phyloP scores from a whole-genome alignment of 1,140 invertebrate species.

The Tachypleus tridentatus region DNA sequence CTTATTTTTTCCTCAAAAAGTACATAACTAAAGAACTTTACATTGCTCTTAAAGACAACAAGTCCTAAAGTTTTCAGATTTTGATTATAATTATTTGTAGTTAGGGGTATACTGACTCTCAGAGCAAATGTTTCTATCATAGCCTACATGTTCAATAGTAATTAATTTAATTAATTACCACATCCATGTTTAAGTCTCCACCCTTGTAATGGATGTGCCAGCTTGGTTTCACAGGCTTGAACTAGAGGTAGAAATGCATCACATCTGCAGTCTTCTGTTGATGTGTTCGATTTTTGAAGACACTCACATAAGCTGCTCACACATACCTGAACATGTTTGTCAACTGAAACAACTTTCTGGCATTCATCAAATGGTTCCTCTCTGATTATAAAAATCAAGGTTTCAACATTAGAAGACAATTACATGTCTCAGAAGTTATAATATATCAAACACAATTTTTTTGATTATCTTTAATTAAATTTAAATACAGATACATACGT shows the following conservation, averaged over 20 bases:
- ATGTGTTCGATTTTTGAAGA: constrained; percentile 28
- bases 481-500: too few species aligned
- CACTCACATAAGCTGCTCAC: constrained; percentile 59
- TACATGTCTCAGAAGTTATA: too few species aligned
- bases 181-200: constrained; percentile 59
- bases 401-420: constrained; percentile 2
- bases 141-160: too few species aligned
- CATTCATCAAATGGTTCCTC: constrained; percentile 49
- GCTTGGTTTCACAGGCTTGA: constrained; percentile 53
- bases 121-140: too few species aligned
- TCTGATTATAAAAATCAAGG: constrained; percentile 32
- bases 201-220: constrained; percentile 45
- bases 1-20: too few species aligned
- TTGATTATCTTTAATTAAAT: too few species aligned
- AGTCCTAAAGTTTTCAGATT: too few species aligned
- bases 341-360: constrained; percentile 42
- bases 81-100: too few species aligned
- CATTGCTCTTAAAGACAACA: too few species aligned
- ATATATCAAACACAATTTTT: too few species aligned
- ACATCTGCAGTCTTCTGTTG: constrained; percentile 49
- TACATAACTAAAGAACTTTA: too few species aligned
- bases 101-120: too few species aligned
- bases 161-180: constrained; percentile 39
- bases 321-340: constrained; percentile 54
- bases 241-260: constrained; percentile 51